Evolutionary conservation across 2,888 invertebrate species (phyloP).

Genomic region (Trissolcus japonicus): DNA sequence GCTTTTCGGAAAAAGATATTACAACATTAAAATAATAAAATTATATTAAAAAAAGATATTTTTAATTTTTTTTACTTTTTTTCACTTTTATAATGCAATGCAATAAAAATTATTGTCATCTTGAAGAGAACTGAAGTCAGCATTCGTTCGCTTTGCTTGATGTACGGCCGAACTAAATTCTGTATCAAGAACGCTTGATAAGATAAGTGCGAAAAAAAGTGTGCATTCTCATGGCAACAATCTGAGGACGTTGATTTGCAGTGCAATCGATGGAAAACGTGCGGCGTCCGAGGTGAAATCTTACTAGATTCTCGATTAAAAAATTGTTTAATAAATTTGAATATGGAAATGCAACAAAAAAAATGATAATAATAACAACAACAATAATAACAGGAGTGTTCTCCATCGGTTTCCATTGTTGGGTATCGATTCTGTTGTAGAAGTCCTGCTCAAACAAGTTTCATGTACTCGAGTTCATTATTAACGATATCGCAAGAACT

Average conservation of each 20-base stretch:
- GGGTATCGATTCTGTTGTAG: conserved; percentile 13
- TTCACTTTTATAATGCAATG: conserved; percentile 3
- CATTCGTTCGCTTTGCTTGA: conserved; percentile 51
- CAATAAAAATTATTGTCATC: conserved; percentile 26
- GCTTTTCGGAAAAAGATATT: too few species aligned
- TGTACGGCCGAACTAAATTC: conserved; percentile 66
- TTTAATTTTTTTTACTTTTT: too few species aligned
- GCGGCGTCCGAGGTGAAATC: conserved; percentile 48
- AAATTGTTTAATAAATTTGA: conserved; percentile 47
- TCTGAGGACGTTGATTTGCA: conserved; percentile 70
- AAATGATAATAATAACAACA: background rate
- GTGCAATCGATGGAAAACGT: conserved; percentile 57
- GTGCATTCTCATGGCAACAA: conserved; percentile 74
- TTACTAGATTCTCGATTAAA: conserved; percentile 34
- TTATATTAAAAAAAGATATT: too few species aligned
- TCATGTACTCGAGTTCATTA: conserved; percentile 6
- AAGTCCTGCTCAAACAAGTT: conserved; percentile 14
- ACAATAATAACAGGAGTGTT: background rate
- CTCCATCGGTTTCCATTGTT: conserved; percentile 33
- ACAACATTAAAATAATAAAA: too few species aligned
- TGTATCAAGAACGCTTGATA: conserved; percentile 68
- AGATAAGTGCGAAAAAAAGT: conserved; percentile 67
- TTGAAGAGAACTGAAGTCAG: conserved; percentile 40
- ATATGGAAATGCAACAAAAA: conserved; percentile 40
- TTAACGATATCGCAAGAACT: background rate